Conservation (phyloP, 2,113 vertebrate species). For the Halichoerus grypus region DNA sequence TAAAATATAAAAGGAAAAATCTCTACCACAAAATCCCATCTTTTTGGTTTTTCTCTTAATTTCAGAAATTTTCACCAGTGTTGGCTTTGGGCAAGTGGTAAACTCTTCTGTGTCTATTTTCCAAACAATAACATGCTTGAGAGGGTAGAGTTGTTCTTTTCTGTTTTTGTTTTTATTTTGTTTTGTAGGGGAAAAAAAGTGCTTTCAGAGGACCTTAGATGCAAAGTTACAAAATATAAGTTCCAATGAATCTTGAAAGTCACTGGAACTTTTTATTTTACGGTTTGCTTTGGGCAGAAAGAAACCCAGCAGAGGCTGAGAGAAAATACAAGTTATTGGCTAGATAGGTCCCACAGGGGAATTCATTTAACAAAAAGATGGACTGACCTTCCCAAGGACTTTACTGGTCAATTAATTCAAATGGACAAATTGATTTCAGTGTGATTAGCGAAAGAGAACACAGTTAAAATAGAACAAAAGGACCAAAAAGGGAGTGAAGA, state of each 20-base stretch:
- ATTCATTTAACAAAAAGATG: neutral
- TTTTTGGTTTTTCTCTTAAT: slow-evolving; percentile 49
- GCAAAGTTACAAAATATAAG: neutral
- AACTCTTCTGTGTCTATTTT: slow-evolving; percentile 28
- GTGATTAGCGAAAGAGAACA: neutral
- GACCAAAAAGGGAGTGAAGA: neutral
- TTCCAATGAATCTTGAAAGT: neutral
- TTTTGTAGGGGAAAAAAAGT: neutral
- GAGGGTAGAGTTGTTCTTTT: neutral
- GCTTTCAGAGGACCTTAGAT: neutral
- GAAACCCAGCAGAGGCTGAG: neutral
- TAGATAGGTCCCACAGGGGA: neutral
- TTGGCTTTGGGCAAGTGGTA: slow-evolving; percentile 44
- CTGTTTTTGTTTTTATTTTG: neutral
- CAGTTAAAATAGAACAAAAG: neutral
- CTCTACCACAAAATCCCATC: neutral
- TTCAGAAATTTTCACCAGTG: neutral
- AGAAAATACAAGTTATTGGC: neutral
- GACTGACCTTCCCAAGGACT: neutral
- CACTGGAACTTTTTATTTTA: neutral
- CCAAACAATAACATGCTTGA: slow-evolving; percentile 33
- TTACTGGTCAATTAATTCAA: neutral
- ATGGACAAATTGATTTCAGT: neutral
- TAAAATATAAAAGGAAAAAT: slow-evolving; percentile 27
- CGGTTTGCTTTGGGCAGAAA: neutral